Base-by-base conservation (phyloP, 2,113 vertebrate genomes). In the Eptesicus fuscus region DNA sequence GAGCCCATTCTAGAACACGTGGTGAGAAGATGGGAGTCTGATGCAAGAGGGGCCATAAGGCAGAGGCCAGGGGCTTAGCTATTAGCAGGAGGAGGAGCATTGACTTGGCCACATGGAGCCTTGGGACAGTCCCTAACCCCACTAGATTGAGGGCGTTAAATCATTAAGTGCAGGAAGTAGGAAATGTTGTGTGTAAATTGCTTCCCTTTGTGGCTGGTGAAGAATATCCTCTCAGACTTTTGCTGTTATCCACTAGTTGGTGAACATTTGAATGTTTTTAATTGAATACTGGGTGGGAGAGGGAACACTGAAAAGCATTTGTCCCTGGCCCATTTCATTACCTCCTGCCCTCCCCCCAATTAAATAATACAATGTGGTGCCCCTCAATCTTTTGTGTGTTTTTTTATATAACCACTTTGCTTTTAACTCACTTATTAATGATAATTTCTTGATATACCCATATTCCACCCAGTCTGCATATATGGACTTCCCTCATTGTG, bases 71-170 rank as follows among this genome's bases (percentile, higher is more conserved):
- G 63, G 63, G 63, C 14, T 53, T 35, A 10, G 70, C 23, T 28
- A 2, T 12, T n/a, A 5, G 0, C 23, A 30, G 37, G 28, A 44
- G 73, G 47, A n/a, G 40, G 37, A 20, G 32, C 11, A 0, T 13
- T 37, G 44, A 9, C 73, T 20, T 3, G 0, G 6, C 47, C 49
- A 5, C 9, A 0, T 1, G n/a, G 44, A 18, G 28, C 28, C 51
- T 30, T 1, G 8, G 61, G 44, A 11, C 7, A 22, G 25, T 32
- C 13, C 18, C 51, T 25, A 0, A 4, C 25, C 18, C 2, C 1
- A 0, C 17, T 4, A 10, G 65, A 51, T 20, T 65, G 4, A 2
- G n/a, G 28, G 61, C 47, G 17, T 47, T 28, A 32, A 9, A 10
- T 37, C 67, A 0, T 32, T 14, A 5, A 16, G 10, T 32, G 44